These are phyloP conservation scores for Bufo bufo DNA, from an alignment of 2,113 vertebrate species.

Conservation along the genomic window DNA sequence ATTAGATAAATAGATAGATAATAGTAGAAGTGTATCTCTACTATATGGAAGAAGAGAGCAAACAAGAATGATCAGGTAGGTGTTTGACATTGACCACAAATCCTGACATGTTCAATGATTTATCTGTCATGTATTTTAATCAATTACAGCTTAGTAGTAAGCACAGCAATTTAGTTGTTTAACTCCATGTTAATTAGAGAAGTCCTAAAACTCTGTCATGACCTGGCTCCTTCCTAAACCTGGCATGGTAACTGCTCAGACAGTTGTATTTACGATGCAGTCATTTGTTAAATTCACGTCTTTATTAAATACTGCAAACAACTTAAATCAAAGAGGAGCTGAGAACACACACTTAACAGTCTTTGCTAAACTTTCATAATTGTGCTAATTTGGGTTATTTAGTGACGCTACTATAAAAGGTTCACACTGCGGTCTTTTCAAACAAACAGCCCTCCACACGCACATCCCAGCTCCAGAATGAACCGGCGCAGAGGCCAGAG, in stretches of 20 bases:
- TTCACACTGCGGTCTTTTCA: conserved; percentile 50
- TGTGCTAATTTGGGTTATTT: conserved; percentile 62
- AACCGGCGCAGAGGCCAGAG: conserved; percentile 42
- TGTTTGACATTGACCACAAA: neutral
- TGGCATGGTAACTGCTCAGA: neutral
- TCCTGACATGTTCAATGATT: conserved; percentile 14
- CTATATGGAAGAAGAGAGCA: neutral
- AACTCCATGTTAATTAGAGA: conserved; percentile 34
- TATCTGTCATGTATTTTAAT: neutral
- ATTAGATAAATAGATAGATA: no score
- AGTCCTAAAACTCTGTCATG: conserved; percentile 8
- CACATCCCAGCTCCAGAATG: conserved; percentile 40
- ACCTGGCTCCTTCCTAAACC: conserved; percentile 7
- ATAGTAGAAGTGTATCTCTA: neutral
- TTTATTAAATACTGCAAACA: conserved; percentile 59
- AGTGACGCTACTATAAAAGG: conserved; percentile 60
- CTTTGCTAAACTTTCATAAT: conserved; percentile 63
- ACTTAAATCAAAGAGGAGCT: conserved; percentile 52
- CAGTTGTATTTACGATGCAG: conserved; percentile 20
- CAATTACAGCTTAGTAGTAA: conserved; percentile 33
- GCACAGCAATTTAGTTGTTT: conserved; percentile 29
- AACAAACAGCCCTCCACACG: conserved; percentile 52
- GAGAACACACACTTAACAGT: conserved; percentile 63
- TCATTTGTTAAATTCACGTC: conserved; percentile 49
- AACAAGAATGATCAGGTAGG: neutral